These are phyloP conservation scores for Trichopoda pennipes DNA, from an alignment of 2,888 invertebrate genomes.

Conservation along the genomic window DNA sequence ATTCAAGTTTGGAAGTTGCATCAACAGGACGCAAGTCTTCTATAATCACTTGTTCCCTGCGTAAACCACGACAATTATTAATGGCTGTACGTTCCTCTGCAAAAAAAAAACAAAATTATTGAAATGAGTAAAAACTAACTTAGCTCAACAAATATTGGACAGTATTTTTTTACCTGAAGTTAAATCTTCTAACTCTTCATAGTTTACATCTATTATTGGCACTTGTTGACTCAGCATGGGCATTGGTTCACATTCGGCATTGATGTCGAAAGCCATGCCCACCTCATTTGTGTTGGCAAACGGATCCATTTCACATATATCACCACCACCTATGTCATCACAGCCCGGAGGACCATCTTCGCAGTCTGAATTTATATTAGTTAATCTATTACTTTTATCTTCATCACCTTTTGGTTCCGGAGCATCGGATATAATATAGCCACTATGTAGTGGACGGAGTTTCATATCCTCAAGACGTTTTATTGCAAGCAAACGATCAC, in stretches of 20 bases:
- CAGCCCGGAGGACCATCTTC: slow-evolving; percentile 54
- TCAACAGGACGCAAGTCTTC: slow-evolving; percentile 83
- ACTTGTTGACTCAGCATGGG: slow-evolving; percentile 79
- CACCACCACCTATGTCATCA: slow-evolving; percentile 73
- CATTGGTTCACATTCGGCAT: slow-evolving; percentile 84
- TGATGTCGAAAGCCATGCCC: slow-evolving; percentile 84
- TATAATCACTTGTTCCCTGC: slow-evolving; percentile 80
- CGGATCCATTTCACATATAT: slow-evolving; percentile 79
- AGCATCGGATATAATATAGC: slow-evolving; percentile 78
- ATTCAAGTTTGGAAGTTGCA: slow-evolving; percentile 84
- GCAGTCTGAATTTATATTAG: slow-evolving; percentile 49
- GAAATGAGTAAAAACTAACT: neutral
- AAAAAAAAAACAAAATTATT: slow-evolving; percentile 11
- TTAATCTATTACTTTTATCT: slow-evolving; percentile 37
- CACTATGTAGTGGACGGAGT: slow-evolving; percentile 77
- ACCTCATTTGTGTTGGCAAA: slow-evolving; percentile 82
- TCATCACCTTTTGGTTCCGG: slow-evolving; percentile 75
- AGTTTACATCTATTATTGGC: slow-evolving; percentile 79
- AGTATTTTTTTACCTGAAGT: slow-evolving; percentile 72
- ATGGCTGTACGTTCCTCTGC: slow-evolving; percentile 77
- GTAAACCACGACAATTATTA: slow-evolving; percentile 78
- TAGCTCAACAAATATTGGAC: too few species aligned
- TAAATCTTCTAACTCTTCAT: slow-evolving; percentile 80
- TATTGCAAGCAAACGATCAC: slow-evolving; percentile 73
- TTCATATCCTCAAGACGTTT: slow-evolving; percentile 70